Percentiles rank a stretch among this genome's conserved stretches.
phyloP scores from a whole-genome alignment of 2,797 vertebrate species.

The Coregonus suidteri region DNA sequence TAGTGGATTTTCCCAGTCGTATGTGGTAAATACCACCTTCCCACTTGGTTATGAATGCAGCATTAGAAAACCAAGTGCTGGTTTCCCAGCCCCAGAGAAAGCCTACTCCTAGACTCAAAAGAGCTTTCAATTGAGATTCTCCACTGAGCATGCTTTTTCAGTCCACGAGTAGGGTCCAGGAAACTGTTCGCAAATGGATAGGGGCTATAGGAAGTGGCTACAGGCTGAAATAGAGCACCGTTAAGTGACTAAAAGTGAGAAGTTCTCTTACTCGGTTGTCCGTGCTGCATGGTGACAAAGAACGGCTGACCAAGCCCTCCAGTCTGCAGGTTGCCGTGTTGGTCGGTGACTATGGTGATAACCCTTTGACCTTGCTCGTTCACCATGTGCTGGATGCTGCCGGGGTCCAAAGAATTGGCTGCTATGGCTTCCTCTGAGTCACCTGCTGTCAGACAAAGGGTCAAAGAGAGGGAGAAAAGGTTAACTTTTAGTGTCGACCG shows the following conservation, averaged over 20 bases:
- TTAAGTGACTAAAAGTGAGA: background rate
- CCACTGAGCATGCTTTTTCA: background rate
- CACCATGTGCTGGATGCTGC: conserved; percentile 79
- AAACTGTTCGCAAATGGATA: background rate
- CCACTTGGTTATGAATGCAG: no score
- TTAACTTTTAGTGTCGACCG: background rate
- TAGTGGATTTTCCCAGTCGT: no score
- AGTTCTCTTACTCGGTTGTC: conserved; percentile 79
- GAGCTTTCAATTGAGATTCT: background rate
- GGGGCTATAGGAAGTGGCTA: background rate
- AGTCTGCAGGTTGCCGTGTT: conserved; percentile 80
- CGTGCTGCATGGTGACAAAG: conserved; percentile 84
- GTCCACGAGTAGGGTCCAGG: background rate
- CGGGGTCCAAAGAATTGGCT: conserved; percentile 70
- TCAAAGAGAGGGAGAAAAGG: background rate
- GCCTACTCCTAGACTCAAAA: background rate
- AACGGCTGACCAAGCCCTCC: conserved; percentile 80
- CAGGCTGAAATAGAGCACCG: background rate
- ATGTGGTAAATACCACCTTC: no score
- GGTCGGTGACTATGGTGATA: conserved; percentile 86
- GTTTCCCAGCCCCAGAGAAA: no score
- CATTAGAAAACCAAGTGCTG: no score
- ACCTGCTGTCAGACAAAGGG: conserved; percentile 51
- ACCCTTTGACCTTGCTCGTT: conserved; percentile 82
- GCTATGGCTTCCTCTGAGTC: conserved; percentile 76